Evolutionary conservation across 2,797 vertebrate species (phyloP).

Genomic region (Pipistrellus pipistrellus): DNA sequence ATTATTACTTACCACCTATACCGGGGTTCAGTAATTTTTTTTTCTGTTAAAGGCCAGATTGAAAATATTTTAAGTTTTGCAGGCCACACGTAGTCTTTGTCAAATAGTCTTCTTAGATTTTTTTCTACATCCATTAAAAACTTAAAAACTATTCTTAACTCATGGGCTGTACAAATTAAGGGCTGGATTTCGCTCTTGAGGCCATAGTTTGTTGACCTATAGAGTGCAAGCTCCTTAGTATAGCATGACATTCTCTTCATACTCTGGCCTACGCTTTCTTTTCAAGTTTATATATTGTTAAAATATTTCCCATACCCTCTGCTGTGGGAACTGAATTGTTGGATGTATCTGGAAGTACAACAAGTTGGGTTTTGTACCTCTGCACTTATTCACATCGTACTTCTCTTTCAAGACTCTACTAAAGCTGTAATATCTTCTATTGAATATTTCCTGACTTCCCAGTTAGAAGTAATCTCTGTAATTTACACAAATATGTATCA

Average conservation of each 20-base stretch:
- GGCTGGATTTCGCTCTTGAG: neutral
- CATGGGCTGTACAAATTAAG: neutral
- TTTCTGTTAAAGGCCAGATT: neutral
- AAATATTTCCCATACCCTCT: slow-evolving; percentile 50
- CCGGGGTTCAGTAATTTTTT: neutral
- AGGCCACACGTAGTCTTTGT: neutral
- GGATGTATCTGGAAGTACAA: slow-evolving; percentile 42
- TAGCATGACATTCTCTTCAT: neutral
- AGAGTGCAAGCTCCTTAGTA: neutral
- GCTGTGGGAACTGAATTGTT: slow-evolving; percentile 44
- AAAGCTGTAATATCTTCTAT: slow-evolving; percentile 22
- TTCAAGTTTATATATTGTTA: slow-evolving; percentile 13
- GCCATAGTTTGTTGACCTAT: slow-evolving; percentile 29
- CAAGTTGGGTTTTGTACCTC: slow-evolving; percentile 29
- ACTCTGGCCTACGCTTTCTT: slow-evolving; percentile 27
- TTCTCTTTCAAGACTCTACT: slow-evolving; percentile 16
- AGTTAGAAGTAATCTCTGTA: slow-evolving; percentile 19
- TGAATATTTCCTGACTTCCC: slow-evolving; percentile 29
- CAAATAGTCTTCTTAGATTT: slow-evolving; percentile 24
- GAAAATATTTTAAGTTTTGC: neutral
- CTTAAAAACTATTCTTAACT: slow-evolving; percentile 48
- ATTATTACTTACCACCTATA: neutral
- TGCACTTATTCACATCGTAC: slow-evolving; percentile 8
- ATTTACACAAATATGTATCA: neutral
- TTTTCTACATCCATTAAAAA: slow-evolving; percentile 8